Conservation (phyloP, 2,888 invertebrate genomes). For the Atrina japonica region DNA sequence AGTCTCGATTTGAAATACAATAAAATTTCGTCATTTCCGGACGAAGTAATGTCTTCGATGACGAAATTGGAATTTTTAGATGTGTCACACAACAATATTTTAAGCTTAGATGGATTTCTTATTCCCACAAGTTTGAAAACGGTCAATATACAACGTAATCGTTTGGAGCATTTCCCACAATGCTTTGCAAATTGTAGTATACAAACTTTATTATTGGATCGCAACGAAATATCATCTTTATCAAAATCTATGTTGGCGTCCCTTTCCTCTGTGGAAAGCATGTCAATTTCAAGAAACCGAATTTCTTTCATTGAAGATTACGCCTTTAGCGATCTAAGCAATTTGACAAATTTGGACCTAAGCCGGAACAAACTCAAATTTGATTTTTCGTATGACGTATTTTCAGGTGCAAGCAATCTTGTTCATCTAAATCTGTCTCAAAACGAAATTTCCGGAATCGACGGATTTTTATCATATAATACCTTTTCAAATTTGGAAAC, state of each 20-base stretch:
- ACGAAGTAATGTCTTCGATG: constrained; percentile 7
- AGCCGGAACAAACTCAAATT: constrained; percentile 23
- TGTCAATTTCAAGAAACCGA: constrained; percentile 29
- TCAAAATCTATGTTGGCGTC: neutral
- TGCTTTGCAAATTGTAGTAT: constrained; percentile 21
- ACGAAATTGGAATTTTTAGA: constrained; percentile 11
- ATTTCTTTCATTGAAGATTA: constrained; percentile 11
- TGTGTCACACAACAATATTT: constrained; percentile 33
- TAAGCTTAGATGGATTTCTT: constrained; percentile 21
- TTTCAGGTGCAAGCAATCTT: constrained; percentile 22
- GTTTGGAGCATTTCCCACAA: constrained; percentile 31
- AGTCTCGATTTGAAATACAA: constrained; percentile 20
- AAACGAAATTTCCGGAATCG: constrained; percentile 22
- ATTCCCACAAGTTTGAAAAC: constrained; percentile 16
- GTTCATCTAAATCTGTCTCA: constrained; percentile 27
- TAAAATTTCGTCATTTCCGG: neutral
- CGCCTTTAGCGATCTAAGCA: constrained; percentile 20
- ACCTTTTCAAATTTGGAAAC: constrained; percentile 2
- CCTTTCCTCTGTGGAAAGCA: neutral
- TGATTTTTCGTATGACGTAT: constrained; percentile 26
- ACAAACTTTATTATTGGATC: constrained; percentile 6
- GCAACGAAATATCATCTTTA: constrained; percentile 22
- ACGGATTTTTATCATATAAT: constrained; percentile 24
- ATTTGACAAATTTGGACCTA: constrained; percentile 23
- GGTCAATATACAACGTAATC: constrained; percentile 21